A percentile compares a stretch with the other conserved stretches of the same genome.
Evolutionary conservation across 2,888 invertebrate species (phyloP).

Genomic region (Dryobotodes eremita): DNA sequence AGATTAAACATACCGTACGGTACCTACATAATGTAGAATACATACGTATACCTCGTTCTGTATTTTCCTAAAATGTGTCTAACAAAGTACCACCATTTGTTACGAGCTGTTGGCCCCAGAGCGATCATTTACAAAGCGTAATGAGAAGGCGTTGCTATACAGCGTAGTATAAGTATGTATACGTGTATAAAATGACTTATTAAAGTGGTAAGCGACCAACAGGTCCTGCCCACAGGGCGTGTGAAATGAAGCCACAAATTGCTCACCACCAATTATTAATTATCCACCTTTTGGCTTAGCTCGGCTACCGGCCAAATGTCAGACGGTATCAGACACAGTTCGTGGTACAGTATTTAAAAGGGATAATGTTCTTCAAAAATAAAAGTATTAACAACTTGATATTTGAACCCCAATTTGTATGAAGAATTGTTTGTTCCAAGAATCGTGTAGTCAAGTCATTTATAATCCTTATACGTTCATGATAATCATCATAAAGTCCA

Average conservation of each 20-base stretch:
- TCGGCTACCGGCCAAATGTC: slow-evolving; percentile 69
- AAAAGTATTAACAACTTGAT: slow-evolving; percentile 22
- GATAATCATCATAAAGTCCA: slow-evolving; percentile 61
- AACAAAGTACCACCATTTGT: slow-evolving; percentile 56
- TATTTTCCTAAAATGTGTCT: slow-evolving; percentile 46
- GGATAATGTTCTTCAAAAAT: slow-evolving; percentile 16
- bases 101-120: slow-evolving; percentile 53
- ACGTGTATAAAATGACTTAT: slow-evolving; percentile 52
- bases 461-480: slow-evolving; percentile 60
- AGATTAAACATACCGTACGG: slow-evolving; percentile 24
- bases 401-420: slow-evolving; percentile 33
- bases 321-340: slow-evolving; percentile 44
- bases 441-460: slow-evolving; percentile 56
- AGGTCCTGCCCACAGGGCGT: slow-evolving; percentile 69
- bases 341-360: slow-evolving; percentile 44
- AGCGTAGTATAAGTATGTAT: slow-evolving; percentile 23
- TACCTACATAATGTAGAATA: slow-evolving; percentile 11
- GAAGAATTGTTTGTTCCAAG: slow-evolving; percentile 55
- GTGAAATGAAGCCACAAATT: slow-evolving; percentile 75
- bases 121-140: slow-evolving; percentile 59
- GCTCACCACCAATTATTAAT: slow-evolving; percentile 74
- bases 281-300: slow-evolving; percentile 67
- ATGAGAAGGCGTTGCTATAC: slow-evolving; percentile 41
- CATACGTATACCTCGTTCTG: background rate
- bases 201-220: slow-evolving; percentile 68